Evolutionary conservation across 2,797 vertebrate genomes (phyloP), one percentile per base, ranked within the genome.

Genomic region (Pangasius macronema): DNA sequence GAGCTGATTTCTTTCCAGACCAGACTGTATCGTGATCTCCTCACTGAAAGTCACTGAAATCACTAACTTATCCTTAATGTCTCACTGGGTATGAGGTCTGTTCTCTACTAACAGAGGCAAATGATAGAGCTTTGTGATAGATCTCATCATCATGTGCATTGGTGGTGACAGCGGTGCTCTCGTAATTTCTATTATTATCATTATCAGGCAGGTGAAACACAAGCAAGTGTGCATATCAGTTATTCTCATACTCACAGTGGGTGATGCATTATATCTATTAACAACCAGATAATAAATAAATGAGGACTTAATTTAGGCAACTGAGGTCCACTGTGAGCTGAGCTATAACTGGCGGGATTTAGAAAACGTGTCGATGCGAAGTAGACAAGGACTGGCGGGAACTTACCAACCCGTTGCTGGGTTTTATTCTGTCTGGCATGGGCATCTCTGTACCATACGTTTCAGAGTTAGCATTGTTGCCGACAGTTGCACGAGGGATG

Each of bases 391-490:
- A 49, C 27, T 33, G 9, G 4, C 1, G 61, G 61, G 39, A 83
- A 93, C 94, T 95, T 91, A 96, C 96, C 92, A 86, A 0, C 87
- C 95, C 95, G 0, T 96, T 96, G 89, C 72, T 93, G 22, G 93
- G 90, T 42, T 33, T 84, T 79, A 91, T 93, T 82, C 90, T 88
- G 85, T 85, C 88, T 88, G 27, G 89, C 93, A 72, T 94, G 93
- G n/a, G 90, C 95, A 95, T 93, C 91, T 96, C 96, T 0, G 95
- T n/a, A 9, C 2, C 72, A 13, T 33, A 83, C 30, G 53, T 27
- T 8, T 55, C 89, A n/a, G 67, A 46, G 30, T 67, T 53, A 27
- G 77, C 53, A n/a, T 27, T 89, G 89, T 88, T 90, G 57, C 89
- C 91, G 8, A 90, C 73, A 84, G 42, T 87, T 77, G 95, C 95